phyloP scores from a whole-genome alignment of 2,888 invertebrate species.

The Aphidoletes aphidimyza region DNA sequence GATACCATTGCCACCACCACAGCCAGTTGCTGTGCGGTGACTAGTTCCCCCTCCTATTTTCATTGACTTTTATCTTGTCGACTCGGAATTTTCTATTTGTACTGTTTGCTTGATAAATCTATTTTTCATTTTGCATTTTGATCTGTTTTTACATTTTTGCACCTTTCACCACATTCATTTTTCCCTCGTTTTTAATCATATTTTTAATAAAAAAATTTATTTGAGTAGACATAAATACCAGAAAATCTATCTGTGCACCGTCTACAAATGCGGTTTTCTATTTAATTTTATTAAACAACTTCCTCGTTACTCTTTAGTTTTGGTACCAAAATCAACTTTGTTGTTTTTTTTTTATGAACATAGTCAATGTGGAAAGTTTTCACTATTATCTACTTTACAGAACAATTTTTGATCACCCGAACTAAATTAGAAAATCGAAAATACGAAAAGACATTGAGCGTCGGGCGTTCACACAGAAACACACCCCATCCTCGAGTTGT shows the following conservation, averaged over 20 bases:
- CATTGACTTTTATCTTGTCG: neutral
- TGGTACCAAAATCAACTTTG: no score
- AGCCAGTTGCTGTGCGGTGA: no score
- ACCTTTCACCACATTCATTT: no score
- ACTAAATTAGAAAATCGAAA: conserved; percentile 45
- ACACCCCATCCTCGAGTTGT: no score
- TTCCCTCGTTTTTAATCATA: no score
- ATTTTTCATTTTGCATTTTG: no score
- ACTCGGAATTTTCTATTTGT: neutral
- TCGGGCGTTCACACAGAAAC: neutral
- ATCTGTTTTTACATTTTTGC: neutral
- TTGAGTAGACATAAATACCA: no score
- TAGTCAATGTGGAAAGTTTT: conserved; percentile 23
- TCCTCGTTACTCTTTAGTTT: neutral
- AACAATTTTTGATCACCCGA: conserved; percentile 43
- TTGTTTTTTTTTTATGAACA: neutral
- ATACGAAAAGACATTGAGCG: neutral
- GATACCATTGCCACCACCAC: neutral
- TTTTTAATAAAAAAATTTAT: no score
- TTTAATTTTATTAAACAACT: conserved; percentile 39
- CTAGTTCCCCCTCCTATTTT: neutral
- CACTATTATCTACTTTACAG: conserved; percentile 12
- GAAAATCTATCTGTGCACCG: no score
- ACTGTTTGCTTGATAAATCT: neutral
- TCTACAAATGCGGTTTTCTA: conserved; percentile 15